Percentiles rank a stretch among this genome's conserved stretches.
Evolutionary conservation across 1,140 invertebrate species (phyloP).

Genomic region (Eufriesea mexicana): DNA sequence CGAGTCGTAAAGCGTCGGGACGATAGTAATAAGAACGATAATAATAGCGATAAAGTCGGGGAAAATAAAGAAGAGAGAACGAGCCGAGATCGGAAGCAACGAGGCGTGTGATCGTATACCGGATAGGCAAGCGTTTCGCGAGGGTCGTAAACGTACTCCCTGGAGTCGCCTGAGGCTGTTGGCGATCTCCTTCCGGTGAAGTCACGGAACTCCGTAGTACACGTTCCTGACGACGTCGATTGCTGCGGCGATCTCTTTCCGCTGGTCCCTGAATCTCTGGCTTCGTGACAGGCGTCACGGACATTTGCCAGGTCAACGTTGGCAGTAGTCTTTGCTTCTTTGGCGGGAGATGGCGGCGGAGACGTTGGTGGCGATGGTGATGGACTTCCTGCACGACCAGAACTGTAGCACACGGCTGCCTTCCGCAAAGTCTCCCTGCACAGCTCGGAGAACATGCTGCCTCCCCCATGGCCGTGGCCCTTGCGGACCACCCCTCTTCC

Average conservation of each 20-base stretch:
- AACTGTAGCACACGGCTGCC: slow-evolving; percentile 82
- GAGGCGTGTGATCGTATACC: not conserved
- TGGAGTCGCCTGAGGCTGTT: slow-evolving; percentile 60
- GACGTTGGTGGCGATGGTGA: slow-evolving; percentile 80
- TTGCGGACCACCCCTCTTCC: slow-evolving; percentile 68
- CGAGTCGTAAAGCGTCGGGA: too few species aligned
- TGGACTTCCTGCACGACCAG: slow-evolving; percentile 79
- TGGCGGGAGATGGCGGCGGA: slow-evolving; percentile 79
- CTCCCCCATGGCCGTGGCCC: slow-evolving; percentile 81
- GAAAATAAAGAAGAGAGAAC: not conserved
- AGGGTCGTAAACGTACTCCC: slow-evolving; percentile 73
- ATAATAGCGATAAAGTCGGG: too few species aligned
- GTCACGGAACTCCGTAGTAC: slow-evolving; percentile 62
- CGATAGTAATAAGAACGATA: too few species aligned
- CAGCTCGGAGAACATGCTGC: slow-evolving; percentile 85
- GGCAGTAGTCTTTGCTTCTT: slow-evolving; percentile 76
- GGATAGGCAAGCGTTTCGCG: not conserved
- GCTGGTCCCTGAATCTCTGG: slow-evolving; percentile 55
- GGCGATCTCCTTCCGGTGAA: slow-evolving; percentile 57
- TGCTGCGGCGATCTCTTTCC: slow-evolving; percentile 48
- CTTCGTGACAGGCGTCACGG: slow-evolving; percentile 65
- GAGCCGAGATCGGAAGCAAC: not conserved
- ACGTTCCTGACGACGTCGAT: slow-evolving; percentile 31
- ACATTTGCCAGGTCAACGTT: slow-evolving; percentile 75
- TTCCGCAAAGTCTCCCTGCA: slow-evolving; percentile 85